phyloP scores from a whole-genome alignment of 2,797 vertebrate species.

The Sebastolobus alascanus region DNA sequence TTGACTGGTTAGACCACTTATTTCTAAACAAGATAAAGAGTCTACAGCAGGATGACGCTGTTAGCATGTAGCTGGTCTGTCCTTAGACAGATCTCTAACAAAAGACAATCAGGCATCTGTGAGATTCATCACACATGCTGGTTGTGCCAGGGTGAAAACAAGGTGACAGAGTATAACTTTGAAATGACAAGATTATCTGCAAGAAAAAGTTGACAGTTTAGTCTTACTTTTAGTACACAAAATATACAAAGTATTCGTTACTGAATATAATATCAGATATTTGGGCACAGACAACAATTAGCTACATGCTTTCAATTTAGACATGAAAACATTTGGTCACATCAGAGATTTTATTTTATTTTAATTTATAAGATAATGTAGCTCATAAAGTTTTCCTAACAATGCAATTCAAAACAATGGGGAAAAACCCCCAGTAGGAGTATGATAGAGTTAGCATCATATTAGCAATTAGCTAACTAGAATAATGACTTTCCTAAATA shows the following conservation, averaged over 20 bases:
- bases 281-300: no score
- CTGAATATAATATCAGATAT: no score
- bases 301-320: neutral
- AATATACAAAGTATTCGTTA: neutral
- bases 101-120: conserved; percentile 63
- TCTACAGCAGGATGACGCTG: conserved; percentile 81
- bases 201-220: neutral
- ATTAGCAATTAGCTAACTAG: neutral
- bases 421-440: neutral
- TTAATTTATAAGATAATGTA: neutral
- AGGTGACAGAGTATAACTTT: no score
- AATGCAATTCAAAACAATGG: neutral
- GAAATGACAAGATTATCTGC: neutral
- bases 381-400: neutral
- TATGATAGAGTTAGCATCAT: no score
- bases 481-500: neutral
- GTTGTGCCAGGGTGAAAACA: no score
- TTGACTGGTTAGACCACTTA: no score
- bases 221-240: neutral
- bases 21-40: no score
- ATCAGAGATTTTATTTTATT: neutral
- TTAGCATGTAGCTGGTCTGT: conserved; percentile 80
- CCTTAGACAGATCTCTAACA: conserved; percentile 76
- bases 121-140: no score
- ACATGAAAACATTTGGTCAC: neutral